These are phyloP conservation scores for Xerus rutilus DNA, from an alignment of 2,797 vertebrate species.

Conservation along the genomic window DNA sequence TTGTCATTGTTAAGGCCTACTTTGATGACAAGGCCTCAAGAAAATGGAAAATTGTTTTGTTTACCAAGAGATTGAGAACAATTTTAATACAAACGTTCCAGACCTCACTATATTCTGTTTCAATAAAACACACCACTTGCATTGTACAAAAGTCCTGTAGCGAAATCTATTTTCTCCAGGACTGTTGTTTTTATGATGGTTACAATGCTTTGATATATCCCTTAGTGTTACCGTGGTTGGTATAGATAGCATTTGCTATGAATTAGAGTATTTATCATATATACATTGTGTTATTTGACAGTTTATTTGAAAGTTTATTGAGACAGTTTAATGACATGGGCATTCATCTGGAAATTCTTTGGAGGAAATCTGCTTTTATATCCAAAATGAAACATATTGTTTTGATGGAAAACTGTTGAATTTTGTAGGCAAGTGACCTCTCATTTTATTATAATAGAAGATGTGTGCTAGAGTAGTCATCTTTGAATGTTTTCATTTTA, in stretches of 20 bases:
- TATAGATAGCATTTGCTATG: neutral
- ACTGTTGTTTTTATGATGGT: neutral
- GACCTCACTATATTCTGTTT: neutral
- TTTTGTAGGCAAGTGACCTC: neutral
- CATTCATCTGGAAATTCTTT: conserved; percentile 28
- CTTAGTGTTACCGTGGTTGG: conserved; percentile 6
- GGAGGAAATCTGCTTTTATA: neutral
- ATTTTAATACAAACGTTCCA: neutral
- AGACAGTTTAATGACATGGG: neutral
- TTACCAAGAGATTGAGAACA: neutral
- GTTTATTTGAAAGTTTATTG: neutral
- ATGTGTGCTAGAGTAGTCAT: neutral
- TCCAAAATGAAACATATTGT: neutral
- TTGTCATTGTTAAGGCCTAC: neutral
- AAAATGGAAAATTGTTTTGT: neutral
- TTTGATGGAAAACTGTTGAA: neutral
- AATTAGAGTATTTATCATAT: neutral
- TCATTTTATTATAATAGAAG: neutral
- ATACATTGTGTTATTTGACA: neutral
- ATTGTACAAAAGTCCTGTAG: neutral
- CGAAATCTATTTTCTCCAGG: neutral
- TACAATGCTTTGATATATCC: neutral
- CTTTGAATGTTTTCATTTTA: neutral
- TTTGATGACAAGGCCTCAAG: neutral
- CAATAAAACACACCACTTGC: neutral